A percentile compares a stretch with the other conserved stretches of the same genome.
These are phyloP conservation scores for Eurois occulta DNA, from an alignment of 2,888 invertebrate species.

Conservation along the genomic window DNA sequence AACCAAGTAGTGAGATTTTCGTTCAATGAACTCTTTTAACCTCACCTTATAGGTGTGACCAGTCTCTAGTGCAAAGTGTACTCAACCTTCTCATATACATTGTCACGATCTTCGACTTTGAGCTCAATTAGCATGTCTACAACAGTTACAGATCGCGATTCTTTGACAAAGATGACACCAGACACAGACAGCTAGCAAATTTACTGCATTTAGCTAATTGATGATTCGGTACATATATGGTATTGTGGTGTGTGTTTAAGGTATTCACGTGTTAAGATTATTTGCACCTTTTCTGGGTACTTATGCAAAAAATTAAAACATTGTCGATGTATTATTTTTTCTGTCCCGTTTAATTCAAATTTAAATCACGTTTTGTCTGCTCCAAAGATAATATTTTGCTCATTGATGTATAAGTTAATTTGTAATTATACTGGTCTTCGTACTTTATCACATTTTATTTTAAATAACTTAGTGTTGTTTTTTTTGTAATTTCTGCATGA, in stretches of 20 bases:
- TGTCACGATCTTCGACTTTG: slow-evolving; percentile 50
- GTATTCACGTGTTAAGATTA: slow-evolving; percentile 7
- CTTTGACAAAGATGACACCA: slow-evolving; percentile 34
- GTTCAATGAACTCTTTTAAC: slow-evolving; percentile 29
- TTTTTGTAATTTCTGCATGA: background rate
- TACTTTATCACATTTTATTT: too few relatives aligned
- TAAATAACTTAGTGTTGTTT: background rate
- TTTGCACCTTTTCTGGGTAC: background rate
- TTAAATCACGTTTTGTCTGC: background rate
- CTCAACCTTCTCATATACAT: slow-evolving; percentile 13
- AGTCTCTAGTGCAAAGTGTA: slow-evolving; percentile 15
- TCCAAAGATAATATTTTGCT: too few relatives aligned
- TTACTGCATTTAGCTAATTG: slow-evolving; percentile 30
- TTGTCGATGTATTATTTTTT: background rate
- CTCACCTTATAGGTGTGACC: background rate
- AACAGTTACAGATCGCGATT: slow-evolving; percentile 44
- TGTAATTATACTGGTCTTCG: background rate
- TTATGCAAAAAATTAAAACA: background rate
- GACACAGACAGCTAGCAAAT: slow-evolving; percentile 21
- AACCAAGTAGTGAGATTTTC: background rate
- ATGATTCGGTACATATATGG: slow-evolving; percentile 8
- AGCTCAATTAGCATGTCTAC: slow-evolving; percentile 51
- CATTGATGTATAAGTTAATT: background rate
- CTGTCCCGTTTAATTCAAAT: background rate
- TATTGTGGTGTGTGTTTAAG: background rate